Percentiles rank a stretch among this genome's conserved stretches.
These are phyloP conservation scores for Crocuta crocuta DNA, from an alignment of 2,113 vertebrate genomes.

Conservation along the genomic window DNA sequence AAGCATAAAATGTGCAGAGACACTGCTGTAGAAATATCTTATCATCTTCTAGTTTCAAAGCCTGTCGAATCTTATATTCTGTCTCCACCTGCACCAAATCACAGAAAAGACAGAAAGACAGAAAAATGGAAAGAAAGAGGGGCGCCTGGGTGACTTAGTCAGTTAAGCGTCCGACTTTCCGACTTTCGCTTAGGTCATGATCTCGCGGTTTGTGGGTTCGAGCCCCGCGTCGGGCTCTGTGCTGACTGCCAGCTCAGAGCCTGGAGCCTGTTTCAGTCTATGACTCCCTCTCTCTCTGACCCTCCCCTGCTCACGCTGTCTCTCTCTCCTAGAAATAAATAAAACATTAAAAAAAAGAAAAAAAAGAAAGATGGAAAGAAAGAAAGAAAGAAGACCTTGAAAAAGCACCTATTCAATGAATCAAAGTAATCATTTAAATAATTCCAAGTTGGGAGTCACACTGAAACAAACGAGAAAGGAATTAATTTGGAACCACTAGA, in stretches of 20 bases:
- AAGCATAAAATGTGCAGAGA: neutral
- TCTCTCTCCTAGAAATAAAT: too few relatives aligned
- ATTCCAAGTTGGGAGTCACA: slow-evolving; percentile 55
- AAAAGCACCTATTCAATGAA: neutral
- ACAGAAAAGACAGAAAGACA: neutral
- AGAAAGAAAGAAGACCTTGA: neutral
- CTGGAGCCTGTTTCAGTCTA: too few relatives aligned
- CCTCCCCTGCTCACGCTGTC: too few relatives aligned
- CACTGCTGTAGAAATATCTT: accelerated
- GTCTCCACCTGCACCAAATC: neutral
- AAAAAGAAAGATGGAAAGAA: too few relatives aligned
- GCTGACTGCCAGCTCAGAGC: too few relatives aligned
- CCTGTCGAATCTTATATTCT: neutral
- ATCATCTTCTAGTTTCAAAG: neutral
- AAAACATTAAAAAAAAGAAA: too few relatives aligned
- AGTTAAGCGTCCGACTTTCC: too few relatives aligned
- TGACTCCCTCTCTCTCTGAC: too few relatives aligned
- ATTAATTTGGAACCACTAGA: slow-evolving; percentile 68
- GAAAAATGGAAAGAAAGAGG: neutral
- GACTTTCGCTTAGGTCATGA: too few relatives aligned
- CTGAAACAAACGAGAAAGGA: slow-evolving; percentile 64
- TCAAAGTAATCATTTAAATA: slow-evolving; percentile 55
- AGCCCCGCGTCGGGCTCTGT: too few relatives aligned
- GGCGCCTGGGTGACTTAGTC: too few relatives aligned
- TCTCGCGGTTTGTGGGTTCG: too few relatives aligned